These are phyloP conservation scores for Ceyx melanurus DNA, from an alignment of 2,113 vertebrate genomes.

Conservation along the genomic window DNA sequence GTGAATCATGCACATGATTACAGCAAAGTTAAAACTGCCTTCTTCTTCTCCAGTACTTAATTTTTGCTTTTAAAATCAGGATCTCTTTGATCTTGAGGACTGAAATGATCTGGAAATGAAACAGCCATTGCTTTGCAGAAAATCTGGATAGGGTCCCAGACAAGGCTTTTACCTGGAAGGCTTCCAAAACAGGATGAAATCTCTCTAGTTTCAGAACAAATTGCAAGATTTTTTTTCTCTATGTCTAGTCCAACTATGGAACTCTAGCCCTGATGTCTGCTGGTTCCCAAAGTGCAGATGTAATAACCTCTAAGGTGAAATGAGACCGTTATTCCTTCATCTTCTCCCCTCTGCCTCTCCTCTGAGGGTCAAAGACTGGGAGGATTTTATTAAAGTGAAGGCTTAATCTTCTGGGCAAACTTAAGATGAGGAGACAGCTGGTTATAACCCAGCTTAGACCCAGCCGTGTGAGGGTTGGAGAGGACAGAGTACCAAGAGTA, in stretches of 20 bases:
- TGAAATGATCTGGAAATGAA: conserved; percentile 64
- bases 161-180: conserved; percentile 61
- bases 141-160: conserved; percentile 68
- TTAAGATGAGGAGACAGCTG: conserved; percentile 17
- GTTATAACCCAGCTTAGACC: neutral
- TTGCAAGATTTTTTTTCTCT: conserved; percentile 47
- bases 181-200: conserved; percentile 61
- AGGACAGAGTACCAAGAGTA: neutral
- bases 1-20: conserved; percentile 72
- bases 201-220: conserved; percentile 60
- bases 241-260: conserved; percentile 39
- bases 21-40: conserved; percentile 71
- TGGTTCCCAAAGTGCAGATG: conserved; percentile 4
- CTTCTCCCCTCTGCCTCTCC: neutral
- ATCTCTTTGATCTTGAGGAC: conserved; percentile 73
- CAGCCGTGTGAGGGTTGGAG: neutral
- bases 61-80: conserved; percentile 74
- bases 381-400: conserved; percentile 27
- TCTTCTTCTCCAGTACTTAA: conserved; percentile 49
- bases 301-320: conserved; percentile 38
- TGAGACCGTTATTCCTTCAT: neutral
- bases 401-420: neutral
- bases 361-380: neutral
- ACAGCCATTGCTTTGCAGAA: conserved; percentile 56
- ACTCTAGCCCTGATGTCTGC: neutral